Percentiles rank a stretch among this genome's conserved stretches.
Conservation (phyloP, 2,888 invertebrate species). For the Tyria jacobaeae region DNA sequence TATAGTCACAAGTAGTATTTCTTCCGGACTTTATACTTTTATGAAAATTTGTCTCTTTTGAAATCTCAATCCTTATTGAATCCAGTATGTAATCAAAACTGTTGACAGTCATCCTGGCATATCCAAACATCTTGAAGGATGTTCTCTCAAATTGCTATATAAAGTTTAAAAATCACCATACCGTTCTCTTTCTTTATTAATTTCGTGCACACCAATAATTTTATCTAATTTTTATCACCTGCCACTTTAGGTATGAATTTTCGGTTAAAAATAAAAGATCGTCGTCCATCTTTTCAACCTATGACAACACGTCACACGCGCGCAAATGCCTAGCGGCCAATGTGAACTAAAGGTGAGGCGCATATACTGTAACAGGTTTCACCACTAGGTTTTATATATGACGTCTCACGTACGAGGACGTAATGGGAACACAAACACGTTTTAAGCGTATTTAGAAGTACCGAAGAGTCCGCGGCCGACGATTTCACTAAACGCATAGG, state of each 20-base stretch:
- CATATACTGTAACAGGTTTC: too few relatives aligned
- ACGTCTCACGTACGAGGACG: too few relatives aligned
- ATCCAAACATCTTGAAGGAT: conserved; percentile 43
- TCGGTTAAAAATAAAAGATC: conserved; percentile 42
- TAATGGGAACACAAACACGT: too few relatives aligned
- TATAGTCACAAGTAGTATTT: too few relatives aligned
- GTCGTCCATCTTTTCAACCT: conserved; percentile 35
- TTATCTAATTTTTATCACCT: conserved; percentile 45
- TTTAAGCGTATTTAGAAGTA: too few relatives aligned
- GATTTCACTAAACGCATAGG: too few relatives aligned
- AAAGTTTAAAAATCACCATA: conserved; percentile 44
- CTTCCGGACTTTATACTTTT: too few relatives aligned
- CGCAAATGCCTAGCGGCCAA: not conserved
- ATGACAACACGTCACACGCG: conserved; percentile 34
- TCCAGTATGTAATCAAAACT: conserved; percentile 43
- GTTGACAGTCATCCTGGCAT: conserved; percentile 41
- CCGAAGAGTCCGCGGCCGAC: too few relatives aligned
- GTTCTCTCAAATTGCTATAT: conserved; percentile 44
- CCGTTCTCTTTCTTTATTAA: conserved; percentile 44
- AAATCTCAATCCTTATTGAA: conserved; percentile 45
- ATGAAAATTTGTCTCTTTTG: too few relatives aligned
- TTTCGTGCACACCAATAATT: conserved; percentile 46
- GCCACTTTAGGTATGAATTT: conserved; percentile 38
- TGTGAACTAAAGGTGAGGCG: too few relatives aligned
- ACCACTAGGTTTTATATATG: too few relatives aligned